phyloP scores from a whole-genome alignment of 2,113 vertebrate genomes.

The Casuarius casuarius region DNA sequence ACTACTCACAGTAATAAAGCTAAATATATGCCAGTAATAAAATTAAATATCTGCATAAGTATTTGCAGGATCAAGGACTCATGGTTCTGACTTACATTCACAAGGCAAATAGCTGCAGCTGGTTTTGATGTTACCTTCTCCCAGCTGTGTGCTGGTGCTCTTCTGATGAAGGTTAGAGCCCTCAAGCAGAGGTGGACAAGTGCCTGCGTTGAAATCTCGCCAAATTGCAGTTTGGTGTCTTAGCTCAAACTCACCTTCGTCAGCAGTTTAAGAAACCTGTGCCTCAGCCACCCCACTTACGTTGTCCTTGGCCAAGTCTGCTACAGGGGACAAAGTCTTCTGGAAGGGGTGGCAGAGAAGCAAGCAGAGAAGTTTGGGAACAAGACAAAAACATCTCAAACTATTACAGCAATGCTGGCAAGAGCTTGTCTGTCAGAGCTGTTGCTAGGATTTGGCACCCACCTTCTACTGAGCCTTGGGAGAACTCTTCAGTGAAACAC shows the following conservation, averaged over 20 bases:
- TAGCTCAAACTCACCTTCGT: neutral
- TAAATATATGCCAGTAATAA: conserved; percentile 17
- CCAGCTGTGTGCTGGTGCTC: conserved; percentile 28
- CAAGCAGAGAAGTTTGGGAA: neutral
- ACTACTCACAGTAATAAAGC: conserved; percentile 10
- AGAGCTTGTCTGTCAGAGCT: neutral
- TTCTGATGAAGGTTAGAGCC: neutral
- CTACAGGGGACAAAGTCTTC: neutral
- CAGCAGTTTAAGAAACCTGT: neutral
- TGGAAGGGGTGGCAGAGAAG: neutral
- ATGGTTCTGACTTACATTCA: neutral
- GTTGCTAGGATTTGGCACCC: neutral
- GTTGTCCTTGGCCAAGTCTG: neutral
- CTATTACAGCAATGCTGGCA: neutral
- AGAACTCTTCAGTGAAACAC: neutral
- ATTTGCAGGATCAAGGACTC: conserved; percentile 28
- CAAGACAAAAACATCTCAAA: neutral
- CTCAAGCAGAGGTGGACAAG: conserved; percentile 19
- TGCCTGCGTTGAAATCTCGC: neutral
- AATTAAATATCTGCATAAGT: neutral
- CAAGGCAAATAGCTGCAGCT: neutral
- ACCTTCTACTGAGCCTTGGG: neutral
- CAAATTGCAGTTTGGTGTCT: neutral
- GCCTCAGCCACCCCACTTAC: rapidly evolving
- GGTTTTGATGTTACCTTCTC: conserved; percentile 36